Conservation (phyloP, 2,888 invertebrate species). For the Drosophila paramelanica region DNA sequence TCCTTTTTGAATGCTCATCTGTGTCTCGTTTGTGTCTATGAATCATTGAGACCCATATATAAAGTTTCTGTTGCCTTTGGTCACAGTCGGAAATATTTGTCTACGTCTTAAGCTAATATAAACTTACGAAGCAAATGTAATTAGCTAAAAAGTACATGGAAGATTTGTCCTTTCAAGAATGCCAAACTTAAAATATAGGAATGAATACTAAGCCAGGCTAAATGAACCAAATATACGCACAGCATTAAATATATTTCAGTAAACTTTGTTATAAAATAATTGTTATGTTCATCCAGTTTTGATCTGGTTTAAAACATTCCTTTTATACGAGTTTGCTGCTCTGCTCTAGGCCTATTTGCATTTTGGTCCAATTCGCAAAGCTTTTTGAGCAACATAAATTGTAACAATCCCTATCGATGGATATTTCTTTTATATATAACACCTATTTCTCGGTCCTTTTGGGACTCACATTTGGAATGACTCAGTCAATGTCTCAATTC, state of each 20-base stretch:
- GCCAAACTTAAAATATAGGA: not conserved
- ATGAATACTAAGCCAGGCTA: too few species aligned
- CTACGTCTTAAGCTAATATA: constrained; percentile 25
- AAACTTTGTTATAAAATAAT: too few species aligned
- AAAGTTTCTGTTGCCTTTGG: constrained; percentile 25
- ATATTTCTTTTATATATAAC: not conserved
- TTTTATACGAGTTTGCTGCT: too few species aligned
- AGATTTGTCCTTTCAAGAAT: not conserved
- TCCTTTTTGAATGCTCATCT: constrained; percentile 58
- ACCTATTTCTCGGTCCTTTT: constrained; percentile 3
- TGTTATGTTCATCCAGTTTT: too few species aligned
- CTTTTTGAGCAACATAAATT: not conserved
- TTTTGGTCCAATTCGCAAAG: too few species aligned
- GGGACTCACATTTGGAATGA: constrained; percentile 8
- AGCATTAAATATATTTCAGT: too few species aligned
- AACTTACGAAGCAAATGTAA: constrained; percentile 36
- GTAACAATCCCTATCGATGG: not conserved
- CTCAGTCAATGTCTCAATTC: constrained; percentile 21
- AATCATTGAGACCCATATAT: constrained; percentile 23
- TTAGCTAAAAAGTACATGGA: constrained; percentile 41
- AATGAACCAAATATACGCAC: too few species aligned
- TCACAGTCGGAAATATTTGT: constrained; percentile 40
- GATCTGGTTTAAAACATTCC: too few species aligned
- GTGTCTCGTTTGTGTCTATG: constrained; percentile 23
- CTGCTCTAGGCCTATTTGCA: too few species aligned